These are phyloP conservation scores for Monoplex corrugatus DNA, from an alignment of 2,888 invertebrate genomes.

Conservation along the genomic window DNA sequence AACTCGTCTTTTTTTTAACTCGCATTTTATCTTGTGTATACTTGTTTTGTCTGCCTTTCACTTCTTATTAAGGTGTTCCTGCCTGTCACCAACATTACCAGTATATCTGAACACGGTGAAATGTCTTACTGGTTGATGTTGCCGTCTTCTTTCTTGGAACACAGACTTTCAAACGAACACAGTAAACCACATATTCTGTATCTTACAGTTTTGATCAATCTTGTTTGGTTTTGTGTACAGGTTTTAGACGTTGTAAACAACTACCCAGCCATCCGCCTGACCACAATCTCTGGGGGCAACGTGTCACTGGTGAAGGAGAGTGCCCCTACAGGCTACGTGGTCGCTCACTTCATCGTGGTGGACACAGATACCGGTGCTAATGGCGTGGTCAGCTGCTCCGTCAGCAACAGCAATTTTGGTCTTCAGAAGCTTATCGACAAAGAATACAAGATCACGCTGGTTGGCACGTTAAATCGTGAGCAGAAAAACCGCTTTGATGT, in stretches of 20 bases:
- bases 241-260: slow-evolving; percentile 58
- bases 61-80: too few species aligned
- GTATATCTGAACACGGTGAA: too few species aligned
- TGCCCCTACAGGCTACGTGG: slow-evolving; percentile 72
- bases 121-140: too few species aligned
- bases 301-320: slow-evolving; percentile 65
- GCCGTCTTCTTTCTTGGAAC: too few species aligned
- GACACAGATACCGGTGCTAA: slow-evolving; percentile 77
- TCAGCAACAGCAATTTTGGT: slow-evolving; percentile 63
- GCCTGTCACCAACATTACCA: too few species aligned
- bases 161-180: too few species aligned
- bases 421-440: slow-evolving; percentile 68
- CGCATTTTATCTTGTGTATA: too few species aligned
- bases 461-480: slow-evolving; percentile 72
- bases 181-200: too few species aligned
- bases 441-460: slow-evolving; percentile 68
- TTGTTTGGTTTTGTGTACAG: too few species aligned
- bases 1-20: too few species aligned
- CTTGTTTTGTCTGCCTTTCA: too few species aligned
- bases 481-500: slow-evolving; percentile 64
- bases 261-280: slow-evolving; percentile 56
- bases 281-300: slow-evolving; percentile 50
- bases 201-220: too few species aligned
- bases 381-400: slow-evolving; percentile 69
- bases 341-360: slow-evolving; percentile 75